These are phyloP conservation scores for Xenopus tropicalis DNA, from an alignment of 2,113 vertebrate species.

Conservation along the genomic window UCB_Xtro_10.0 CM004451.2:15926501-15927000, in stretches of 20 bases:
- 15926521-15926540: no score
- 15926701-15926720: no score
- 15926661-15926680: no score
- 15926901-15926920: background rate
- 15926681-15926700: no score
- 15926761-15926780: background rate
- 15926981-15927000: conserved; percentile 25
- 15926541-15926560: no score
- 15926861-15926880: background rate
- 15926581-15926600: no score
- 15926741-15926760: no score
- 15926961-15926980: background rate
- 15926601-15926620: no score
- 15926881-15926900: background rate
- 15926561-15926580: no score
- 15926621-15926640: no score
- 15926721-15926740: no score
- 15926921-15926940: background rate
- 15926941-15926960: conserved; percentile 22
- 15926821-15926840: conserved; percentile 4
- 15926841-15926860: conserved; percentile 3
- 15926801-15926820: background rate
- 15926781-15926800: background rate
- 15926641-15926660: accelerated
- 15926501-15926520: no score